Evolutionary conservation across 2,888 invertebrate species (phyloP).

Genomic region (Toxonevra muliebris): DNA sequence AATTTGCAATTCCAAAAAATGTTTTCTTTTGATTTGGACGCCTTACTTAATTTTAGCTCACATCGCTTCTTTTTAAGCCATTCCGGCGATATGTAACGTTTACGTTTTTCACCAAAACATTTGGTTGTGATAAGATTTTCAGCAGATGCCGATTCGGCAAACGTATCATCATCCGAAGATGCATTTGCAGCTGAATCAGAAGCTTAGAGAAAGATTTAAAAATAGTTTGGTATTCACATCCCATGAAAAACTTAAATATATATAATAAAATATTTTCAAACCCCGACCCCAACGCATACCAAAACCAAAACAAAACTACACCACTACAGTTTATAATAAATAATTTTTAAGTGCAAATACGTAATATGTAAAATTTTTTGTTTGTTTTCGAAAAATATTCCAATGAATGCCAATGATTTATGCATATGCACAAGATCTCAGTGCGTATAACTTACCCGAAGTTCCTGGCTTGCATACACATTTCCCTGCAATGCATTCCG

Average conservation of each 20-base stretch:
- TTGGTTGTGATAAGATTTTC: conserved; percentile 4
- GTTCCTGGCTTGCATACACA: conserved; percentile 65
- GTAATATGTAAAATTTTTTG: too few relatives aligned
- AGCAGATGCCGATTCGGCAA: conserved; percentile 7
- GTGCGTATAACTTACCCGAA: conserved; percentile 54
- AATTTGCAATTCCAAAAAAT: too few relatives aligned
- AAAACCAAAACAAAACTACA: too few relatives aligned
- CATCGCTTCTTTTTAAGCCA: conserved; percentile 64
- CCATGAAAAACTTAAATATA: too few relatives aligned
- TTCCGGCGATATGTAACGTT: conserved; percentile 61
- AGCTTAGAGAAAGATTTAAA: not conserved
- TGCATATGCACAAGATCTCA: not conserved
- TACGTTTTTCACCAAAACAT: conserved; percentile 51
- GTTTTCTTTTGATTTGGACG: not conserved
- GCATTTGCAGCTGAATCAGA: conserved; percentile 16
- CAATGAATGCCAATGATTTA: conserved; percentile 7
- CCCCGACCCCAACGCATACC: too few relatives aligned
- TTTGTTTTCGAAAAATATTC: too few relatives aligned
- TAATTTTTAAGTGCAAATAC: too few relatives aligned
- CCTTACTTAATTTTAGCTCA: conserved; percentile 57
- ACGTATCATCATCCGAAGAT: conserved; percentile 1
- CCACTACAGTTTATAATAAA: too few relatives aligned
- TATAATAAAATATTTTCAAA: too few relatives aligned
- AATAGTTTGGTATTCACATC: too few relatives aligned
- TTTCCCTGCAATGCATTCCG: conserved; percentile 72